A percentile compares a stretch with the other conserved stretches of the same genome.
Conservation (phyloP, 2,888 invertebrate genomes). For the Acanthopleura granulata region DNA sequence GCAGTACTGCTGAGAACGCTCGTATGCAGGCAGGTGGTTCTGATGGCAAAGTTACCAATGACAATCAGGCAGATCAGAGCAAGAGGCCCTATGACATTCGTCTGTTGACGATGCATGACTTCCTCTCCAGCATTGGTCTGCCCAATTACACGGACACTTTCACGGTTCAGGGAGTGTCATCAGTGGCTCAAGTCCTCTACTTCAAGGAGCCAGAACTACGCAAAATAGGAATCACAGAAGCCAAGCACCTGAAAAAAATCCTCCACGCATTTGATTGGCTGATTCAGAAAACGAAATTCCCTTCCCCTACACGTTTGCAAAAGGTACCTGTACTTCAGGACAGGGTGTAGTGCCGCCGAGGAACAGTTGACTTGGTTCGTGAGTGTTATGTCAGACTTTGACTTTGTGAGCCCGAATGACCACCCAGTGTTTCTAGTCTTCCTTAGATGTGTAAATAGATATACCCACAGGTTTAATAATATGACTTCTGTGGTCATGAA, state of each 20-base stretch:
- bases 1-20: conserved; percentile 2
- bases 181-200: conserved; percentile 53
- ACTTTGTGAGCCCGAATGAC: too few relatives aligned
- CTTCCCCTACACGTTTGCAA: background rate
- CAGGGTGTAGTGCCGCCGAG: background rate
- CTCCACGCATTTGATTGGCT: conserved; percentile 61
- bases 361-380: background rate
- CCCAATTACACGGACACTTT: conserved; percentile 64
- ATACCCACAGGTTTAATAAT: too few relatives aligned
- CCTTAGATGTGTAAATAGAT: too few relatives aligned
- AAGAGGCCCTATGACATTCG: conserved; percentile 63
- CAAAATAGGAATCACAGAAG: conserved; percentile 51
- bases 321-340: background rate
- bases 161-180: conserved; percentile 37
- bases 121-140: conserved; percentile 67
- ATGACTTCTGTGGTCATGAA: too few relatives aligned
- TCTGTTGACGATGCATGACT: conserved; percentile 62
- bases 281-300: conserved; percentile 14
- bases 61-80: conserved; percentile 62
- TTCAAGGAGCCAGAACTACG: conserved; percentile 53
- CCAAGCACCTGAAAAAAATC: conserved; percentile 58
- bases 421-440: too few relatives aligned
- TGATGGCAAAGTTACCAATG: conserved; percentile 59
- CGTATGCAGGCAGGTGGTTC: background rate
- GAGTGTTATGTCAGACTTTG: too few relatives aligned